Conservation (phyloP, 2,888 invertebrate genomes). For the Amphipoea lucens region DNA sequence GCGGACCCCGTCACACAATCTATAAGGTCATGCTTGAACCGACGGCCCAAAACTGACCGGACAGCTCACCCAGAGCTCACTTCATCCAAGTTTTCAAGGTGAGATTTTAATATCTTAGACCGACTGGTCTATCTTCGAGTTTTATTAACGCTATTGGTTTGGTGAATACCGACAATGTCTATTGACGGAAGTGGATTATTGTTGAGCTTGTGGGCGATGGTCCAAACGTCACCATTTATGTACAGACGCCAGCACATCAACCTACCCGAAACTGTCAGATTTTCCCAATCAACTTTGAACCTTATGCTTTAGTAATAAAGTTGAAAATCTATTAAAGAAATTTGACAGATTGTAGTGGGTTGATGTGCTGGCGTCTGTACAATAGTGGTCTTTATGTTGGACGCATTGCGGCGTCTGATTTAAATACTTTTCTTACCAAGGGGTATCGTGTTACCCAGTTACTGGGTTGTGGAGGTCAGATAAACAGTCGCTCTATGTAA, state of each 20-base stretch:
- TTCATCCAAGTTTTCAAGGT: not conserved
- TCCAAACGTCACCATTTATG: slow-evolving; percentile 2
- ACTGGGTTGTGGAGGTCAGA: not conserved
- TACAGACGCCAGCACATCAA: too few species aligned
- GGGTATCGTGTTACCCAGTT: not conserved
- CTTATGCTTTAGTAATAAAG: too few species aligned
- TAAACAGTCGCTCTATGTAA: not conserved
- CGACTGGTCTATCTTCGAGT: not conserved
- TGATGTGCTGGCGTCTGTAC: too few species aligned
- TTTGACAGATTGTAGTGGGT: too few species aligned
- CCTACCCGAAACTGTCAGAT: too few species aligned
- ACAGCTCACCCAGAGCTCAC: not conserved
- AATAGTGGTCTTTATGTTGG: slow-evolving; percentile 1
- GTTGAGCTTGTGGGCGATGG: slow-evolving; percentile 24
- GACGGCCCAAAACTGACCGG: too few species aligned
- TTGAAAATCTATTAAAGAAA: too few species aligned
- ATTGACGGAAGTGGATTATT: slow-evolving; percentile 24
- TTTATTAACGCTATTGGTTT: not conserved
- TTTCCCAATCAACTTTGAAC: too few species aligned
- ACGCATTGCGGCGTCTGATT: slow-evolving; percentile 1
- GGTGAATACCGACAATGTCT: slow-evolving; percentile 3
- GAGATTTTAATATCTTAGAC: not conserved
- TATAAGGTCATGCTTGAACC: too few species aligned
- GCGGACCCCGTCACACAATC: too few species aligned
- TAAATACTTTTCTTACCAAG: not conserved